Percentiles rank a stretch among this genome's conserved stretches.
These are phyloP conservation scores for Varanus salvator DNA, from an alignment of 2,113 vertebrate genomes.

Conservation along the genomic window DNA sequence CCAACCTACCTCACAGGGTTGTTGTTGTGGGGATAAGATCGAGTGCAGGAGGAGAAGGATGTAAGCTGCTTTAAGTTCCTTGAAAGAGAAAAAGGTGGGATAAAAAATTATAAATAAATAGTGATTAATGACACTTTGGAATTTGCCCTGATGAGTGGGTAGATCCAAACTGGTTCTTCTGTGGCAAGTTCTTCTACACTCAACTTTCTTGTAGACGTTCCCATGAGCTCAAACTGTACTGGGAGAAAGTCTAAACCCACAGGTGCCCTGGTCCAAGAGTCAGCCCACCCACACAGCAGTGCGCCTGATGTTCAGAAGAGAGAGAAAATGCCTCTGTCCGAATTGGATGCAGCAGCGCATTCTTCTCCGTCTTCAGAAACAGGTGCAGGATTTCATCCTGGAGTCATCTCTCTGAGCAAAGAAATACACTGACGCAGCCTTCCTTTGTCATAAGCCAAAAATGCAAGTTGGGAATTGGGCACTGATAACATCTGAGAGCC, in stretches of 20 bases:
- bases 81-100: too few species aligned
- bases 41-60: too few species aligned
- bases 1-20: too few species aligned
- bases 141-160: too few species aligned
- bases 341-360: background rate
- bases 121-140: too few species aligned
- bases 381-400: background rate
- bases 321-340: background rate
- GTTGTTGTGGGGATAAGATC: too few species aligned
- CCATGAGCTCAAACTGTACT: background rate
- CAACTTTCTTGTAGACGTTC: background rate
- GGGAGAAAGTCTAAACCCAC: background rate
- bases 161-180: too few species aligned
- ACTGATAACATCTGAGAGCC: too few species aligned
- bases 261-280: background rate
- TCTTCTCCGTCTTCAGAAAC: background rate
- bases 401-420: background rate
- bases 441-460: background rate
- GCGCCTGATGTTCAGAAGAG: background rate
- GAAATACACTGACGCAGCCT: background rate
- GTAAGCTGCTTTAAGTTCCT: too few species aligned
- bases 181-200: too few species aligned
- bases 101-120: too few species aligned
- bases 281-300: background rate
- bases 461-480: background rate